phyloP scores from a whole-genome alignment of 2,888 invertebrate species.

The Andrena dorsata region DNA sequence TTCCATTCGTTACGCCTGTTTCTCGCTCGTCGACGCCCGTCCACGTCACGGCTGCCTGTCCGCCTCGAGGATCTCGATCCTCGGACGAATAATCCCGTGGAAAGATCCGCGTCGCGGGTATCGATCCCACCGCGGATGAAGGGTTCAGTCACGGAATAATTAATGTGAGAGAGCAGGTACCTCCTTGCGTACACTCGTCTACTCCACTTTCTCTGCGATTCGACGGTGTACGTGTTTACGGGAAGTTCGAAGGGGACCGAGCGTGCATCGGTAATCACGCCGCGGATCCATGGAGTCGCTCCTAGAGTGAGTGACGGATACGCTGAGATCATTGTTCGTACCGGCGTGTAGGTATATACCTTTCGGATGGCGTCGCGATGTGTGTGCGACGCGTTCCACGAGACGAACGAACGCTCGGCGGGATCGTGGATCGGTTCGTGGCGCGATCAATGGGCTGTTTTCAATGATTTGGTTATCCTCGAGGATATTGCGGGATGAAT shows the following conservation, averaged over 20 bases:
- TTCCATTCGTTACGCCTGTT: slow-evolving; percentile 12
- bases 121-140: slow-evolving; percentile 72
- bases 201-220: slow-evolving; percentile 74
- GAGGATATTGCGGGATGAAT: neutral
- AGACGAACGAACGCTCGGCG: slow-evolving; percentile 17
- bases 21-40: slow-evolving; percentile 15
- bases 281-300: slow-evolving; percentile 55
- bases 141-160: slow-evolving; percentile 74
- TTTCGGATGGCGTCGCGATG: slow-evolving; percentile 7
- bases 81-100: slow-evolving; percentile 65
- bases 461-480: neutral
- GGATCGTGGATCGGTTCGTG: neutral
- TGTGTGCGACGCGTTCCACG: slow-evolving; percentile 19
- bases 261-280: slow-evolving; percentile 61
- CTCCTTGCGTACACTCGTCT: slow-evolving; percentile 72
- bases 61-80: slow-evolving; percentile 67
- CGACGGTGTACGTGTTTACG: slow-evolving; percentile 69
- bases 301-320: slow-evolving; percentile 44
- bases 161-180: slow-evolving; percentile 76
- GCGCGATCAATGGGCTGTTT: neutral
- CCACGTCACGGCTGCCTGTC: slow-evolving; percentile 16
- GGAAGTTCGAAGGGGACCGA: slow-evolving; percentile 65
- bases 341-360: neutral
- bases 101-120: slow-evolving; percentile 72
- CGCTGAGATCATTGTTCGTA: slow-evolving; percentile 36